phyloP scores from a whole-genome alignment of 1,140 invertebrate species.

The Aphelinus certus region DNA sequence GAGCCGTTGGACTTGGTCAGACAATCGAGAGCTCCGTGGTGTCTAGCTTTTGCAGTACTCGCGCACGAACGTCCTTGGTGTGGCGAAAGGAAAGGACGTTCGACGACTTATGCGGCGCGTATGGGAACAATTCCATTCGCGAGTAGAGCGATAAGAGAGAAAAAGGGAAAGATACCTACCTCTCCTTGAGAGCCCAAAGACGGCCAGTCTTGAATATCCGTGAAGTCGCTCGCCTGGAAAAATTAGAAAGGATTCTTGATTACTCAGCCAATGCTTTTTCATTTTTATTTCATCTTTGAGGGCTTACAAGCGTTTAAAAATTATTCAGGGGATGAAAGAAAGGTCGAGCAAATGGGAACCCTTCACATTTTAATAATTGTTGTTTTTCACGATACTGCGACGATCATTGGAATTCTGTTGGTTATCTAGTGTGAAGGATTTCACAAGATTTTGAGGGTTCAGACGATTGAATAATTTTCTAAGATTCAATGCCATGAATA shows the following conservation, averaged over 20 bases:
- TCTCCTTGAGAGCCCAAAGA: constrained; percentile 72
- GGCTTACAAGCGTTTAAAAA: too few relatives aligned
- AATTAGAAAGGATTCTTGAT: constrained; percentile 26
- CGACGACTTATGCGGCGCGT: constrained; percentile 5
- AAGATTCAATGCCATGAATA: too few relatives aligned
- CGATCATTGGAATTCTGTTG: too few relatives aligned
- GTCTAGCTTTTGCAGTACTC: constrained; percentile 56
- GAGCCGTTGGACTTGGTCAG: too few relatives aligned
- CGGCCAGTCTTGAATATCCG: constrained; percentile 82
- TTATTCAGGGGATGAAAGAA: too few relatives aligned
- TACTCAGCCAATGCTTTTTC: background rate
- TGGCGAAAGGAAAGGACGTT: constrained; percentile 40
- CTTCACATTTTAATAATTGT: too few relatives aligned
- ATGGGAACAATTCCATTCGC: background rate
- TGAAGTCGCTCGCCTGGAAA: constrained; percentile 75
- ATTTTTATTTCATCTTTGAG: constrained; percentile 20
- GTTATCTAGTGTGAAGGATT: too few relatives aligned
- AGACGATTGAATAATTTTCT: too few relatives aligned
- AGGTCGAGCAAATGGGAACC: too few relatives aligned
- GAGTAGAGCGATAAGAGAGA: too few relatives aligned
- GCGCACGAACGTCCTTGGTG: constrained; percentile 24
- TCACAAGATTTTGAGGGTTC: too few relatives aligned
- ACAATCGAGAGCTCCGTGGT: constrained; percentile 37
- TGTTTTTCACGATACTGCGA: too few relatives aligned
- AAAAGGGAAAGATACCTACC: constrained; percentile 49